These are phyloP conservation scores for Mormyrops attenuatus DNA, from an alignment of 2,797 vertebrate genomes.

Conservation along the genomic window DNA sequence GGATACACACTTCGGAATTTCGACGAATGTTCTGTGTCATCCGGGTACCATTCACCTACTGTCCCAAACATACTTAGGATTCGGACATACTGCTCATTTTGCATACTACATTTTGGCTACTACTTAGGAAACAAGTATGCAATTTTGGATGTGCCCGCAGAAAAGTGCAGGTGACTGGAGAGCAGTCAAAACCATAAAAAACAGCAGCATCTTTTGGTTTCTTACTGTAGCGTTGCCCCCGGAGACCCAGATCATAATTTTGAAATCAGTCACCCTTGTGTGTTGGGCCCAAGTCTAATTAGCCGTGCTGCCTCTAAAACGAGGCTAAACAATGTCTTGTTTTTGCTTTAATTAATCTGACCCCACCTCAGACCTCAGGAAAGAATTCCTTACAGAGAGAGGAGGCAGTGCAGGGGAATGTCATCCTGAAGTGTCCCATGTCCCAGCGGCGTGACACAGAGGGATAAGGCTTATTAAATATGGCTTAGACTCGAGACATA, in stretches of 20 bases:
- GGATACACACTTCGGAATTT: too few species aligned
- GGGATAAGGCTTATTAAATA: background rate
- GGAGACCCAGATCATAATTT: background rate
- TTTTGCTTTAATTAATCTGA: slow-evolving; percentile 8
- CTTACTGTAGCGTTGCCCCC: background rate
- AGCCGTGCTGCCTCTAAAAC: background rate
- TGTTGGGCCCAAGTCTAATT: background rate
- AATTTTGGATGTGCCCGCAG: too few species aligned
- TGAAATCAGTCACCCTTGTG: slow-evolving; percentile 2
- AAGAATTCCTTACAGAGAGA: background rate
- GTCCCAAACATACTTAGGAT: too few species aligned
- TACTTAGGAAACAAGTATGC: too few species aligned
- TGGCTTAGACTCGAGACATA: background rate
- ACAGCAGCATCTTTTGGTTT: background rate
- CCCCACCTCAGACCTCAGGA: background rate
- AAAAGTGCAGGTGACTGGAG: background rate
- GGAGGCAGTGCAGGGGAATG: background rate
- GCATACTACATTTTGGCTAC: too few species aligned
- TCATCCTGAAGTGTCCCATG: background rate
- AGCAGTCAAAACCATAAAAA: background rate
- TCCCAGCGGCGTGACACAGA: background rate
- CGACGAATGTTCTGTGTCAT: too few species aligned
- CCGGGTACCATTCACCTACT: too few species aligned
- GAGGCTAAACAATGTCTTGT: background rate
- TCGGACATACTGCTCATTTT: too few species aligned